Evolutionary conservation across 2,113 vertebrate species (phyloP).

Genomic region (Clinocottus analis): DNA sequence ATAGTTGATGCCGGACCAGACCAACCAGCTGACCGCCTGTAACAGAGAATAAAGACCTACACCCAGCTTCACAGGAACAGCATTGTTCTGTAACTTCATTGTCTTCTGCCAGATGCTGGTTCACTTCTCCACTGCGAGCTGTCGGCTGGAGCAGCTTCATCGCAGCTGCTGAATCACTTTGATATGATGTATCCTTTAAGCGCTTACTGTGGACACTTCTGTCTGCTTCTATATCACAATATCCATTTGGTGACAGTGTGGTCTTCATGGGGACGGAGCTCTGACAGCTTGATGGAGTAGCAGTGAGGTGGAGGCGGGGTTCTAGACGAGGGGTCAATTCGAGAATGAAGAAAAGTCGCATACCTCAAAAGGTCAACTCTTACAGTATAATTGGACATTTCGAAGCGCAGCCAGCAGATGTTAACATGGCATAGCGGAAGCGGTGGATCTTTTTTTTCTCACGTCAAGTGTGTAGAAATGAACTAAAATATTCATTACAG

Average conservation of each 20-base stretch:
- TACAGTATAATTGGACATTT: not conserved
- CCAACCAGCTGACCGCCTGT: too few species aligned
- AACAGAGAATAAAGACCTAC: too few species aligned
- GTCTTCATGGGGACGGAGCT: not conserved
- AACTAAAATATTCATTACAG: conserved; percentile 69
- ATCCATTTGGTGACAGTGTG: not conserved
- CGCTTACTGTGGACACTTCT: not conserved
- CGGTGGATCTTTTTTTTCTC: conserved; percentile 22
- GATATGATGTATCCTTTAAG: not conserved
- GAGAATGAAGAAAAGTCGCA: not conserved
- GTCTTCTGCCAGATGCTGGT: too few species aligned
- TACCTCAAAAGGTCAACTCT: not conserved
- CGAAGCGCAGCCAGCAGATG: not conserved
- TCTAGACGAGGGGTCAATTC: not conserved
- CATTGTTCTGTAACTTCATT: too few species aligned
- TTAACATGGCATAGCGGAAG: not conserved
- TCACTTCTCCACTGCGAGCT: too few species aligned
- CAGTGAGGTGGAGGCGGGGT: too few species aligned
- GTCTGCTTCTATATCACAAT: not conserved
- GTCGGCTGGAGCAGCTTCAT: too few species aligned
- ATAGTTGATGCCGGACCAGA: too few species aligned
- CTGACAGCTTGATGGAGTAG: too few species aligned
- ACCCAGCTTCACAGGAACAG: too few species aligned
- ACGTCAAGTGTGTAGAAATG: conserved; percentile 38
- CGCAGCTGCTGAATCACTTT: not conserved